A percentile compares a stretch with the other conserved stretches of the same genome.
These are phyloP conservation scores for Formicarius rufipectus DNA, from an alignment of 2,113 vertebrate species.

Conservation along the genomic window DNA sequence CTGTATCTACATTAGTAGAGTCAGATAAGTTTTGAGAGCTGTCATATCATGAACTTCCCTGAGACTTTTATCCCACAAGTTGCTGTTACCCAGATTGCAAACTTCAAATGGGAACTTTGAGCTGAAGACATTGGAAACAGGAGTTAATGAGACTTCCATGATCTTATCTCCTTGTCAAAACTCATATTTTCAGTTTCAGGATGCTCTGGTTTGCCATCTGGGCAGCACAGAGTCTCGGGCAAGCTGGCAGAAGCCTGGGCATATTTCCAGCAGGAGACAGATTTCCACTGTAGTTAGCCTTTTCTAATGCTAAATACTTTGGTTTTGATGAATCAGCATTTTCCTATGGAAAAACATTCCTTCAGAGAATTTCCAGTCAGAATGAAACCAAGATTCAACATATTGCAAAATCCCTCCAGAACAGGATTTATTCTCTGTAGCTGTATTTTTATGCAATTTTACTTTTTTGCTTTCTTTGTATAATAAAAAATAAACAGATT, in stretches of 20 bases:
- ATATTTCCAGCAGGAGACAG: background rate
- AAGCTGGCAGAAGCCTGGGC: background rate
- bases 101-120: background rate
- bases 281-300: slow-evolving; percentile 5
- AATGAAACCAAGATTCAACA: background rate
- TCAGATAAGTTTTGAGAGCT: background rate
- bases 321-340: slow-evolving; percentile 18
- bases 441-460: background rate
- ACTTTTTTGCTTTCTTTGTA: background rate
- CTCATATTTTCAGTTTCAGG: background rate
- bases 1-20: rapidly evolving
- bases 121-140: background rate
- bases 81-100: background rate
- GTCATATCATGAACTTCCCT: background rate
- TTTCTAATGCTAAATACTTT: background rate
- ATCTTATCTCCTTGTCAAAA: background rate
- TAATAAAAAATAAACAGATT: background rate
- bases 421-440: background rate
- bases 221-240: background rate
- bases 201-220: slow-evolving; percentile 5
- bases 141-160: background rate
- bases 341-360: slow-evolving; percentile 59
- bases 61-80: background rate
- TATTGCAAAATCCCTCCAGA: background rate
- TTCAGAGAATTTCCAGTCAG: slow-evolving; percentile 43